Evolutionary conservation across 2,113 vertebrate genomes (phyloP), one percentile per base, ranked within the genome.

Genomic region (Gobiocypris rarus): DNA sequence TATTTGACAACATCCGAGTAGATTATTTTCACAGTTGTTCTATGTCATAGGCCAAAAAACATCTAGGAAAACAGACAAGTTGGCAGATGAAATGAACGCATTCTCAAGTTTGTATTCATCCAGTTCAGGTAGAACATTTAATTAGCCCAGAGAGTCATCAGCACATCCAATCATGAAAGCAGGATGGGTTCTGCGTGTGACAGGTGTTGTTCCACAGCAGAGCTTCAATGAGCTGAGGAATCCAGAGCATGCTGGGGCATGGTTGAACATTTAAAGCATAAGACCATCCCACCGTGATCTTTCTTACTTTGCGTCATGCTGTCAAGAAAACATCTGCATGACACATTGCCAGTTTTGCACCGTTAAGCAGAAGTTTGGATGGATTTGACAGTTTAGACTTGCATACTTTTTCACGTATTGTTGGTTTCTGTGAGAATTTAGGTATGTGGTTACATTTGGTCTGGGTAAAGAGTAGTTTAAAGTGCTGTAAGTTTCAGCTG

Each of bases 201-300:
- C 13, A 48, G 10, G 22, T 80, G 43, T 65, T 80, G 38, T 80
- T 80, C 59, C 17, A 48, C 3, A 80, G n/a, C 5, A 11, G 59
- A 50, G 24, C 17, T 80, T 63, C 4, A 65, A 59, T 48, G 24
- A 65, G 15, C 59, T 50, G 4, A 50, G 77, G 24, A 80, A 65
- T 80, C 43, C 11, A n/a, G 28, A 80, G 77, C 77, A 80, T 63
- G 43, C 11, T 34, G 24, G 77, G 77, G 59, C 77, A 80, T 4
- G 59, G 43, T 50, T 80, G 7, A 80, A 11, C 43, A 41, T 13
- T 10, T 11, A 9, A 26, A 56, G 26, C 52, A 54, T 54, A 19
- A 26, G 14, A 80, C 58, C 77, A 50, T 67, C 59, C 41, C 77
- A 67, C 24, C 41, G 19, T 79, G 76, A 79, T 45, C n/a, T 5